Evolutionary conservation across 64 coral and sea anemone species (phyloP).

Genomic region (Montipora sp.): DNA sequence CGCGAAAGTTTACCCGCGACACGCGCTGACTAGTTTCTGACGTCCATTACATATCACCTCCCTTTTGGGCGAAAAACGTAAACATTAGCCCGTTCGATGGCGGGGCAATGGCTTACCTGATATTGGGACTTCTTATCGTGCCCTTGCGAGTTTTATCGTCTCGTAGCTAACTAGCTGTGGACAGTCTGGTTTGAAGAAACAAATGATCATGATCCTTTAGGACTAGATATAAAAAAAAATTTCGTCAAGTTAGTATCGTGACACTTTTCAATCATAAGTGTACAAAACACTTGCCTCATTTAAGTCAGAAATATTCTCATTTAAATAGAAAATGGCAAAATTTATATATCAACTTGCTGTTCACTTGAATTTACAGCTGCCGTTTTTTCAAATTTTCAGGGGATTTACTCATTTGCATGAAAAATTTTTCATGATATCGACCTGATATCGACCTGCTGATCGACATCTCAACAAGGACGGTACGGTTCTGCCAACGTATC

Average conservation of each 20-base stretch:
- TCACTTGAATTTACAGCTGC: neutral
- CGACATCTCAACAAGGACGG: neutral
- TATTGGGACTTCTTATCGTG: no score
- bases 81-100: no score
- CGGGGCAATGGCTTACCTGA: no score
- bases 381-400: neutral
- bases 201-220: neutral
- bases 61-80: no score
- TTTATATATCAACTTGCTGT: neutral
- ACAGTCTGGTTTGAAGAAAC: no score
- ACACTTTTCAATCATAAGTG: neutral
- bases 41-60: no score
- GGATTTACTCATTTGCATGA: constrained; percentile 25
- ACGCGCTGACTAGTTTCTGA: no score
- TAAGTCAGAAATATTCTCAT: no score
- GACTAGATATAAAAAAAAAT: neutral
- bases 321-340: no score
- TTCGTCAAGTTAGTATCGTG: neutral
- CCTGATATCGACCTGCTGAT: neutral
- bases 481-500: neutral
- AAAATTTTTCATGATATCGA: neutral
- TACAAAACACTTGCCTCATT: neutral
- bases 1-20: no score
- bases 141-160: no score
- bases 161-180: no score